These are phyloP conservation scores for Drosophila acutilabella DNA, from an alignment of 2,888 invertebrate species.

Conservation along the genomic window DNA sequence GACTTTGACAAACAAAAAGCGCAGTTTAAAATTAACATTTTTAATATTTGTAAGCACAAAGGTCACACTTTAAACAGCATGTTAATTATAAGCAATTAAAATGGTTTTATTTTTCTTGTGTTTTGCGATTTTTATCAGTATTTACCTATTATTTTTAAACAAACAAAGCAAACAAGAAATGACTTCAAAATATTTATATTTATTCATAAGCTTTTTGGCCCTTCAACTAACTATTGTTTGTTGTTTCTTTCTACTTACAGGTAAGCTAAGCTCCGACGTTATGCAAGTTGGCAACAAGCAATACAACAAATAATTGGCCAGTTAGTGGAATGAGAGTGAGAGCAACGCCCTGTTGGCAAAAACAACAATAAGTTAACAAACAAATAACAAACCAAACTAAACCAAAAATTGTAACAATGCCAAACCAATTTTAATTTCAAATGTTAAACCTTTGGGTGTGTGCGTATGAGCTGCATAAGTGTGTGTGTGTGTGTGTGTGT, in stretches of 20 bases:
- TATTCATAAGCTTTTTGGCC: conserved; percentile 13
- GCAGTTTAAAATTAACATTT: background rate
- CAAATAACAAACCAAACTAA: conserved; percentile 23
- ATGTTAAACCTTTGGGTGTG: conserved; percentile 56
- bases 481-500: conserved; percentile 21
- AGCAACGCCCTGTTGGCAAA: conserved; percentile 64
- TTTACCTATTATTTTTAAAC: background rate
- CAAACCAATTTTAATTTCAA: conserved; percentile 71
- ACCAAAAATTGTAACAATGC: conserved; percentile 62
- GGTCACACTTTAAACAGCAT: background rate
- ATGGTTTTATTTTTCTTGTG: background rate
- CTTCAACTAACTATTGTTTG: conserved; percentile 46
- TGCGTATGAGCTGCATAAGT: background rate
- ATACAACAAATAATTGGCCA: conserved; percentile 74
- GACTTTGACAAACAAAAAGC: background rate
- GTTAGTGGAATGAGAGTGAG: conserved; percentile 55
- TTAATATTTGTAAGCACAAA: background rate
- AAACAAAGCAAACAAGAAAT: background rate
- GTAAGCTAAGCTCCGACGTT: conserved; percentile 50
- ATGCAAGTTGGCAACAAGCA: conserved; percentile 64
- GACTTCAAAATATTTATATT: conserved; percentile 14
- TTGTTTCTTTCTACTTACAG: conserved; percentile 40
- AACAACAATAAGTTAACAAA: conserved; percentile 7
- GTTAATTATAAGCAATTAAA: background rate
- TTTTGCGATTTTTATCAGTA: background rate